Evolutionary conservation across 2,888 invertebrate genomes (phyloP).

Genomic region (Pyrrhia umbra): DNA sequence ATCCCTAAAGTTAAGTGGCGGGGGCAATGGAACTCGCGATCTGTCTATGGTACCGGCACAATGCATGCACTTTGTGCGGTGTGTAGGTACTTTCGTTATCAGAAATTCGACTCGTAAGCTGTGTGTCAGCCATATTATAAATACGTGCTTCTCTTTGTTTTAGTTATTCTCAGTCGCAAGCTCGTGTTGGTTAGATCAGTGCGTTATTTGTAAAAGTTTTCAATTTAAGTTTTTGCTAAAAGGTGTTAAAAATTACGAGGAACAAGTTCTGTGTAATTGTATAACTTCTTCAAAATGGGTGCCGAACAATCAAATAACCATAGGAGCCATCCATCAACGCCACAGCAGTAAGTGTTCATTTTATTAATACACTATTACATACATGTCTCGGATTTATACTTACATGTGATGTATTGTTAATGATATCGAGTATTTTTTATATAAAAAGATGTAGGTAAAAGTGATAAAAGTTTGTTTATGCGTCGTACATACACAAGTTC

Average conservation of each 20-base stretch:
- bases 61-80: slow-evolving; percentile 12
- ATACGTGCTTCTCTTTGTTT: slow-evolving; percentile 3
- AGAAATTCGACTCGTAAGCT: not conserved
- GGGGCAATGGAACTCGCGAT: not conserved
- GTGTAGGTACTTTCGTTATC: slow-evolving; percentile 5
- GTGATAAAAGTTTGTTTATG: no score
- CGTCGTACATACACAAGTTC: no score
- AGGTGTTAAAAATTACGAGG: no score
- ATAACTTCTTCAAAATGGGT: slow-evolving; percentile 20
- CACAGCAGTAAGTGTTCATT: slow-evolving; percentile 16
- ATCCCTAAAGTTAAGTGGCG: slow-evolving; percentile 3
- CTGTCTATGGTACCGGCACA: slow-evolving; percentile 28
- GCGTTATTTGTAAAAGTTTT: not conserved
- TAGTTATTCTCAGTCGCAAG: not conserved
- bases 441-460: no score
- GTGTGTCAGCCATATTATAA: not conserved
- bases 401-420: no score
- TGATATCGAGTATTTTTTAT: no score
- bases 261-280: no score
- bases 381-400: no score
- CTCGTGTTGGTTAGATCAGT: not conserved
- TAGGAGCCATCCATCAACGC: not conserved
- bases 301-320: slow-evolving; percentile 25
- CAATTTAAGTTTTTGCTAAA: not conserved
- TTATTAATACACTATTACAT: no score